These are phyloP conservation scores for Cyrtorhinus lividipennis DNA, from an alignment of 1,140 invertebrate genomes.

Conservation along the genomic window DNA sequence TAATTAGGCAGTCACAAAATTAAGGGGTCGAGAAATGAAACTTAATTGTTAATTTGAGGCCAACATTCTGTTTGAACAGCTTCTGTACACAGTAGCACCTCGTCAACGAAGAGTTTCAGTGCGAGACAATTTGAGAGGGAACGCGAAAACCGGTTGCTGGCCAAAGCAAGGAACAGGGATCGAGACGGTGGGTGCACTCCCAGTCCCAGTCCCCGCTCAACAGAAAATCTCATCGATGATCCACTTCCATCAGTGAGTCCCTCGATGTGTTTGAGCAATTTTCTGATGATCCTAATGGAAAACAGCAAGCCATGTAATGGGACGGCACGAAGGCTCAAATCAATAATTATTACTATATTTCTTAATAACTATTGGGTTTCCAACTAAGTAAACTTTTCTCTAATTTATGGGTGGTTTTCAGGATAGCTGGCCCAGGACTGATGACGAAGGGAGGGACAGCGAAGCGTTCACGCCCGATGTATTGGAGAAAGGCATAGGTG, in stretches of 20 bases:
- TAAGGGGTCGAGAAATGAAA: too few species aligned
- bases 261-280: background rate
- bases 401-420: too few species aligned
- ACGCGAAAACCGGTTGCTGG: conserved; percentile 44
- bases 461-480: conserved; percentile 9
- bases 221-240: conserved; percentile 20
- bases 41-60: too few species aligned
- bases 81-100: conserved; percentile 61
- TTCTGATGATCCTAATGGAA: too few species aligned
- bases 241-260: conserved; percentile 14
- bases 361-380: too few species aligned
- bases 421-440: conserved; percentile 4
- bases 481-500: conserved; percentile 1
- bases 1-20: too few species aligned
- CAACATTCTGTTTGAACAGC: conserved; percentile 43
- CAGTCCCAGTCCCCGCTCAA: conserved; percentile 19
- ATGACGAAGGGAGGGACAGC: conserved; percentile 10
- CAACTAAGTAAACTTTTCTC: too few species aligned
- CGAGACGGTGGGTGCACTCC: conserved; percentile 8
- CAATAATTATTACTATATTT: too few species aligned
- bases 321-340: too few species aligned
- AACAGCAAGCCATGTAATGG: too few species aligned
- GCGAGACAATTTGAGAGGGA: conserved; percentile 58
- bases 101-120: conserved; percentile 59
- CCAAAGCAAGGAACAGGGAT: conserved; percentile 25